Evolutionary conservation across 2,888 invertebrate species (phyloP).

Genomic region (Epiblema foenella): DNA sequence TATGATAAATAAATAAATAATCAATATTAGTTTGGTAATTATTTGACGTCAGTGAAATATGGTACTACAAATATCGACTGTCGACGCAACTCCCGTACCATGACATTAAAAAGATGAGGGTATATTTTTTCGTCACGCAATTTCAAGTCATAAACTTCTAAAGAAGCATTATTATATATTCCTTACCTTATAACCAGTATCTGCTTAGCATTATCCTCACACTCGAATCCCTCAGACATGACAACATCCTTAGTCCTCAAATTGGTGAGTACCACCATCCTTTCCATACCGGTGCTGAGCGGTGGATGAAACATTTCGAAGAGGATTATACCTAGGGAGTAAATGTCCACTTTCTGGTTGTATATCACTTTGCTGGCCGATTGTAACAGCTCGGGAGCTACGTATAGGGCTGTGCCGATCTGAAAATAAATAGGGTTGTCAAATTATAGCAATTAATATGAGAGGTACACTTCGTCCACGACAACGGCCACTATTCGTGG

Average conservation of each 20-base stretch:
- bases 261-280: conserved; percentile 85
- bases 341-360: conserved; percentile 96
- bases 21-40: no score
- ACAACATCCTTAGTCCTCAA: conserved; percentile 65
- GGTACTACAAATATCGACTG: no score
- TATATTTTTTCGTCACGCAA: no score
- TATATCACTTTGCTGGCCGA: conserved; percentile 89
- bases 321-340: conserved; percentile 95
- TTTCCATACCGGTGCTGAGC: conserved; percentile 90
- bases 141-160: no score
- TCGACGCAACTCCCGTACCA: no score
- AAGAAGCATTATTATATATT: no score
- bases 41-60: no score
- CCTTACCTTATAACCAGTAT: conserved; percentile 87
- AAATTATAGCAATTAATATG: neutral
- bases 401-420: conserved; percentile 97
- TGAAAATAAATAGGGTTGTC: conserved; percentile 58
- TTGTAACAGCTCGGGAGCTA: conserved; percentile 95
- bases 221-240: conserved; percentile 89
- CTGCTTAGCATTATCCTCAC: conserved; percentile 84
- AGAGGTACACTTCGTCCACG: no score
- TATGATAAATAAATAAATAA: no score
- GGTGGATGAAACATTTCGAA: conserved; percentile 98
- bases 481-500: no score
- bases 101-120: no score